A percentile compares a stretch with the other conserved stretches of the same genome.
Evolutionary conservation across 1,140 invertebrate species (phyloP).

Genomic region (Sweltsa coloradensis): DNA sequence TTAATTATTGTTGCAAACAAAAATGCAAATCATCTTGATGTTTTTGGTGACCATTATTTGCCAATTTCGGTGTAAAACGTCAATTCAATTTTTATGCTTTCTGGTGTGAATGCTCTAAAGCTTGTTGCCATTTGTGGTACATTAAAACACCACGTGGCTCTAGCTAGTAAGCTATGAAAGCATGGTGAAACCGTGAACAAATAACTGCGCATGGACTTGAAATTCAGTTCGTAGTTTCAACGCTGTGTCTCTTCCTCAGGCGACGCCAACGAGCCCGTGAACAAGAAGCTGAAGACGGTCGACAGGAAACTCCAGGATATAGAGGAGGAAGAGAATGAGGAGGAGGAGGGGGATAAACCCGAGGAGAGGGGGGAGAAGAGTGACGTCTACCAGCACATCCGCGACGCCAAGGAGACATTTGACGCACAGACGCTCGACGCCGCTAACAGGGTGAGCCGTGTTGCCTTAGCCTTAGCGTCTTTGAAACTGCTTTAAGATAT

Average conservation of each 20-base stretch:
- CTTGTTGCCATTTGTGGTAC: too few relatives aligned
- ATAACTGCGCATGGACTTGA: too few relatives aligned
- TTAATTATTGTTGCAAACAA: too few relatives aligned
- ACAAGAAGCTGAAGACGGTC: conserved; percentile 48
- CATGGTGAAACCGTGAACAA: too few relatives aligned
- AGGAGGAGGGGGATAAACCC: conserved; percentile 32
- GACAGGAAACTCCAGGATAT: conserved; percentile 31
- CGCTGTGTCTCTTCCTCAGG: conserved; percentile 23
- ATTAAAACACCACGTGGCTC: too few relatives aligned
- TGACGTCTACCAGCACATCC: conserved; percentile 73
- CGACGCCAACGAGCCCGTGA: conserved; percentile 40
- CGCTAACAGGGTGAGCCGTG: conserved; percentile 34
- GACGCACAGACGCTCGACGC: conserved; percentile 42
- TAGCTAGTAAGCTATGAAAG: too few relatives aligned
- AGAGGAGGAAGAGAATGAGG: conserved; percentile 32
- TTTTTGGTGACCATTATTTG: too few relatives aligned
- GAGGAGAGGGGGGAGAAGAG: conserved; percentile 33
- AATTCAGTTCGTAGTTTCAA: not conserved
- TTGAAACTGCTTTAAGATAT: not conserved
- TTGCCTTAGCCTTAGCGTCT: too few relatives aligned
- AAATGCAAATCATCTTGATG: too few relatives aligned
- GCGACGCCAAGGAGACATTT: conserved; percentile 50
- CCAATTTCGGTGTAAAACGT: too few relatives aligned
- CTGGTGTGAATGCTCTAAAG: too few relatives aligned
- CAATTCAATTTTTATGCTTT: too few relatives aligned